Conservation (phyloP, 2,113 vertebrate genomes). For the Psilopogon haemacephalus region DNA sequence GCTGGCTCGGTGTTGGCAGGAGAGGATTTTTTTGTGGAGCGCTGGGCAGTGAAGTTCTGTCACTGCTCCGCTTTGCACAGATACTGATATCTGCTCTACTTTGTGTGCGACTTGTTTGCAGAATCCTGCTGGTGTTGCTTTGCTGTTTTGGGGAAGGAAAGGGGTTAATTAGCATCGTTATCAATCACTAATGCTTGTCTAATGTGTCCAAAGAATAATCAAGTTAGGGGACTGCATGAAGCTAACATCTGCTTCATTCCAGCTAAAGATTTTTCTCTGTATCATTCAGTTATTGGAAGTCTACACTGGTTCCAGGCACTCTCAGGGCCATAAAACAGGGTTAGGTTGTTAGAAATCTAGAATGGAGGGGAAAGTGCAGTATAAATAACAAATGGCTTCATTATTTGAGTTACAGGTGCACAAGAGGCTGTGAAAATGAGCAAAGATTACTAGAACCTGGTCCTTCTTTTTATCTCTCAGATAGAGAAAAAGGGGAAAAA, state of each 20-base stretch:
- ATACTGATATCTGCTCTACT: conserved; percentile 48
- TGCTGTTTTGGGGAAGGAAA: conserved; percentile 74
- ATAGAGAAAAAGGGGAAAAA: not conserved
- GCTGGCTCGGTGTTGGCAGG: not conserved
- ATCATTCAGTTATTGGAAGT: conserved; percentile 65
- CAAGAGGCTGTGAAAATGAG: conserved; percentile 29
- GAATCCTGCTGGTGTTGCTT: conserved; percentile 67
- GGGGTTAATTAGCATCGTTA: conserved; percentile 83
- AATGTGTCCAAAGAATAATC: conserved; percentile 84
- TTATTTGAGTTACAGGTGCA: conserved; percentile 75
- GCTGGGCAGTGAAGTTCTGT: conserved; percentile 6
- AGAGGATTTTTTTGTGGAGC: not conserved
- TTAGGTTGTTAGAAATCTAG: conserved; percentile 68
- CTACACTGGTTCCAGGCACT: conserved; percentile 54
- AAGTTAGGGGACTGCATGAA: conserved; percentile 79
- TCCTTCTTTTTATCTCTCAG: conserved; percentile 32
- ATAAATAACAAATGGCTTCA: conserved; percentile 71
- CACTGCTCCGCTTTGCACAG: conserved; percentile 21
- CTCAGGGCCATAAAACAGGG: conserved; percentile 71
- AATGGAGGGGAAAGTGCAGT: conserved; percentile 42
- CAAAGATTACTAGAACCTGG: conserved; percentile 19
- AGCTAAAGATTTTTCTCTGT: conserved; percentile 72
- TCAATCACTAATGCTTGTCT: conserved; percentile 83
- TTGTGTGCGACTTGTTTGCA: conserved; percentile 62
- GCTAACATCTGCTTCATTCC: conserved; percentile 81